Percentiles rank a stretch among this genome's conserved stretches.
These are phyloP conservation scores for Tanypteryx hageni DNA, from an alignment of 2,888 invertebrate genomes.

Conservation along the genomic window DNA sequence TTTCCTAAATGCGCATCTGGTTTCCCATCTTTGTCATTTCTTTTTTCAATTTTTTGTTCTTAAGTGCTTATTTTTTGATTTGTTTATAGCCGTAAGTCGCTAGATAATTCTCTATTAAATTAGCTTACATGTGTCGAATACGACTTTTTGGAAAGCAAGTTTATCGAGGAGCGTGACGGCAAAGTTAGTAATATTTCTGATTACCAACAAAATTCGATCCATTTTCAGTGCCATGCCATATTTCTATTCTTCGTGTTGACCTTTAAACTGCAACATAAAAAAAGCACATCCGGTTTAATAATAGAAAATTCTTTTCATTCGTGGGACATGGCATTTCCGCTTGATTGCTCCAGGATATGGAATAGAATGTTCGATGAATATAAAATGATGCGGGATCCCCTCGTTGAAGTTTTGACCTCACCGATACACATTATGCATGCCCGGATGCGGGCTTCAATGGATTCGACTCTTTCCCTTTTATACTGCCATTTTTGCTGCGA, in stretches of 20 bases:
- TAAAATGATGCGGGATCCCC: neutral
- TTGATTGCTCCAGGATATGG: neutral
- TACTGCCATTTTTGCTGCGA: neutral
- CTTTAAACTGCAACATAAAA: neutral
- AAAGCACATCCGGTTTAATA: neutral
- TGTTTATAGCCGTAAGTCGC: too few species aligned
- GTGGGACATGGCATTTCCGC: neutral
- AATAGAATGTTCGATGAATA: neutral
- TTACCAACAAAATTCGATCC: too few species aligned
- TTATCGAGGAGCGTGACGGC: too few species aligned
- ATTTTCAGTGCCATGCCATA: too few species aligned
- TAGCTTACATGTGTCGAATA: too few species aligned
- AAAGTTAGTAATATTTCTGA: too few species aligned
- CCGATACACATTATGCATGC: neutral
- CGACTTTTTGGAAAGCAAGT: too few species aligned
- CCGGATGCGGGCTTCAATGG: neutral
- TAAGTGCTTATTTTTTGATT: too few species aligned
- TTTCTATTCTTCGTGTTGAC: neutral
- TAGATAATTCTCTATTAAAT: too few species aligned
- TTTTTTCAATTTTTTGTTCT: too few species aligned
- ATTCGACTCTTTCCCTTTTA: neutral
- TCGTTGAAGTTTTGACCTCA: neutral
- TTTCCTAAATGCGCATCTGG: too few species aligned
- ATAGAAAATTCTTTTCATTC: neutral
- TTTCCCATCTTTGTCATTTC: too few species aligned